phyloP scores from a whole-genome alignment of 2,888 invertebrate genomes.

The Sphecodes monilicornis region DNA sequence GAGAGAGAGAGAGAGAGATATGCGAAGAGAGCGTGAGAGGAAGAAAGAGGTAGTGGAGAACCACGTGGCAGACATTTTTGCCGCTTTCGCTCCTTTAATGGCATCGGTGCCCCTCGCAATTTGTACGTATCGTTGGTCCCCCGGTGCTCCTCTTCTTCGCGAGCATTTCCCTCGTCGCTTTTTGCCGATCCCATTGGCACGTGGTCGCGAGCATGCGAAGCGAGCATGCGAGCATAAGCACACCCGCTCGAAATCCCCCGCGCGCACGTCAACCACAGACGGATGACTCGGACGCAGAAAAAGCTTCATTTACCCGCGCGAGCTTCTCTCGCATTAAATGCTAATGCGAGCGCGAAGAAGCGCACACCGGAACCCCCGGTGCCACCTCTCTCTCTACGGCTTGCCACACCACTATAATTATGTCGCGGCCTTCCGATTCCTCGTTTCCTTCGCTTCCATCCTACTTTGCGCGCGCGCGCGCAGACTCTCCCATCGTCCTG shows the following conservation, averaged over 20 bases:
- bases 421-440: slow-evolving; percentile 7
- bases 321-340: slow-evolving; percentile 38
- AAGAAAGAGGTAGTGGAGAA: neutral
- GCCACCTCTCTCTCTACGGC: neutral
- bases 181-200: slow-evolving; percentile 50
- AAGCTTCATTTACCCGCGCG: slow-evolving; percentile 30
- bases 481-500: neutral
- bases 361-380: neutral
- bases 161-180: slow-evolving; percentile 54
- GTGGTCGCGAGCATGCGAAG: slow-evolving; percentile 35
- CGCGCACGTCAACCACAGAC: neutral
- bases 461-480: neutral
- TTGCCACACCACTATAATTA: slow-evolving; percentile 5
- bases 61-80: slow-evolving; percentile 73
- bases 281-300: slow-evolving; percentile 23
- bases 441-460: neutral
- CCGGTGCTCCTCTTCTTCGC: slow-evolving; percentile 47
- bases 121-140: slow-evolving; percentile 70
- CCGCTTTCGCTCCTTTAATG: slow-evolving; percentile 82
- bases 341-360: slow-evolving; percentile 30
- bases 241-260: slow-evolving; percentile 16
- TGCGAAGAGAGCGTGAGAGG: neutral
- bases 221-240: neutral
- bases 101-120: slow-evolving; percentile 74
- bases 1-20: slow-evolving; percentile 1